Evolutionary conservation across 2,113 vertebrate species (phyloP).

Genomic region (Barbus barbus): DNA sequence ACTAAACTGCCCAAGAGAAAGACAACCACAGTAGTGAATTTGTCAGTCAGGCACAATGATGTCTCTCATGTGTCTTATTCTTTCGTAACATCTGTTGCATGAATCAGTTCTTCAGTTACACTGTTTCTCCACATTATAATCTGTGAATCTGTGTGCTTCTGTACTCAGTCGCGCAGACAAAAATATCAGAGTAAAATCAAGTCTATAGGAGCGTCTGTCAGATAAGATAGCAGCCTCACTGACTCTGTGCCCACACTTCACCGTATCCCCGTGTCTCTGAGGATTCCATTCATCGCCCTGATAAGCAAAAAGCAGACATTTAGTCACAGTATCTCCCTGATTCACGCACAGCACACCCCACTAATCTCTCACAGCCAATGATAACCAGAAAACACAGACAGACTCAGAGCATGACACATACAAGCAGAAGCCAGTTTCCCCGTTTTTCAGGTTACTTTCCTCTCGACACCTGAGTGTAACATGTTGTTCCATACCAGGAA

Average conservation of each 20-base stretch:
- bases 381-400: conserved; percentile 1
- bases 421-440: not conserved
- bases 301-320: conserved; percentile 35
- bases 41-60: not conserved
- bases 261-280: not conserved
- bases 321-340: conserved; percentile 21
- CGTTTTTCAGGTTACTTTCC: not conserved
- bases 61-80: not conserved
- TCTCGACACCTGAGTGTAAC: not conserved
- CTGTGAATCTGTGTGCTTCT: not conserved
- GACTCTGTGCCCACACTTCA: conserved; percentile 5
- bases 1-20: not conserved
- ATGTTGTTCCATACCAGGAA: conserved; percentile 48
- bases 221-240: conserved; percentile 26
- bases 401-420: not conserved
- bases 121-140: conserved; percentile 1
- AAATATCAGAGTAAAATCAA: conserved; percentile 32
- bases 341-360: not conserved
- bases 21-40: not conserved
- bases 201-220: conserved; percentile 1
- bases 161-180: not conserved
- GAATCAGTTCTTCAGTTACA: not conserved
- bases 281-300: conserved; percentile 15
- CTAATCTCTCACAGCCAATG: conserved; percentile 25
- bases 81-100: not conserved